phyloP scores from a whole-genome alignment of 2,797 vertebrate genomes.

The Okamejei kenojei region DNA sequence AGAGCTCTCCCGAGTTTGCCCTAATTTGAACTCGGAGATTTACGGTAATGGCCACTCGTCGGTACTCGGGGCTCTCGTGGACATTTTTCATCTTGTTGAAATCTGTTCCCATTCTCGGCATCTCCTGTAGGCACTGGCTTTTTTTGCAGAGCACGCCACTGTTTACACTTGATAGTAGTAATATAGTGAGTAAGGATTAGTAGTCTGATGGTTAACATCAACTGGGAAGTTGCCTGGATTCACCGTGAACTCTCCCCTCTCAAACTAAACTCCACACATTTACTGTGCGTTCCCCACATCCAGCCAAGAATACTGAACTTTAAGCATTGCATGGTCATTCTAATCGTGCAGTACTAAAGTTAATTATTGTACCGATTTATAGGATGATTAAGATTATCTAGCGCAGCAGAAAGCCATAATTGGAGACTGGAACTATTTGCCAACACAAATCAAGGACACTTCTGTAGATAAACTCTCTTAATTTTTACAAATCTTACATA shows the following conservation, averaged over 20 bases:
- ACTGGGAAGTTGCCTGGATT: no score
- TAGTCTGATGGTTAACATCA: background rate
- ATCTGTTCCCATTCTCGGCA: background rate
- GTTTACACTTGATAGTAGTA: background rate
- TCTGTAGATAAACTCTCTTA: background rate
- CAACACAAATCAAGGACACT: background rate
- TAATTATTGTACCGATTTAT: background rate
- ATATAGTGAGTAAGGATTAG: no score
- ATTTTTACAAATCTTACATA: background rate
- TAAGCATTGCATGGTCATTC: background rate
- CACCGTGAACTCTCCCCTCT: no score
- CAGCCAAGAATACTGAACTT: background rate
- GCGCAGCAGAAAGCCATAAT: background rate
- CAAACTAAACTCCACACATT: background rate
- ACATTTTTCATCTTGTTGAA: no score
- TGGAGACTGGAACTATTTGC: background rate
- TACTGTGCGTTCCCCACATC: no score
- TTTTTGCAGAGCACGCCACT: background rate
- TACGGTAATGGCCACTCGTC: no score
- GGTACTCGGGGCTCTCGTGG: no score
- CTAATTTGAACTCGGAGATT: no score
- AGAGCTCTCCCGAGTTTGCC: no score
- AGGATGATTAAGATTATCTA: background rate
- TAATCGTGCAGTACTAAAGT: background rate
- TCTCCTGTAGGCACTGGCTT: background rate